A percentile compares a stretch with the other conserved stretches of the same genome.
Evolutionary conservation across 2,113 vertebrate genomes (phyloP).

Genomic region (Acinonyx jubatus): DNA sequence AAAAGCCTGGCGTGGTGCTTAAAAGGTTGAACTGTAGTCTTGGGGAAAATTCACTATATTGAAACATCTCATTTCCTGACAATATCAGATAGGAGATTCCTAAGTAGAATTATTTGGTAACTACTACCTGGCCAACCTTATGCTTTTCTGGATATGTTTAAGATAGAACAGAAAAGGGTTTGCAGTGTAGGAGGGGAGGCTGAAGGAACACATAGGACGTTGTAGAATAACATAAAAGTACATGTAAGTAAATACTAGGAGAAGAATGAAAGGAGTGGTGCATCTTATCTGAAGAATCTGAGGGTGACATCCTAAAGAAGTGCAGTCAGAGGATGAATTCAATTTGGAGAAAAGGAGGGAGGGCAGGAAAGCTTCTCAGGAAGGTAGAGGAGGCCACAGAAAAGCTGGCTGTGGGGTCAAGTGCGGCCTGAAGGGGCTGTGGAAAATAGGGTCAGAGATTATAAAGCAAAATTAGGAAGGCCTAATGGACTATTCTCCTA

Average conservation of each 20-base stretch:
- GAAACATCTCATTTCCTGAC: background rate
- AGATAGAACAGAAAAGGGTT: background rate
- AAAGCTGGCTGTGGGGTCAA: background rate
- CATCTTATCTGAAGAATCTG: background rate
- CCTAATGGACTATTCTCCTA: background rate
- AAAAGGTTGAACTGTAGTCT: background rate
- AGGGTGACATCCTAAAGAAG: background rate
- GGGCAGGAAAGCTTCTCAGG: background rate
- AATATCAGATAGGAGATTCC: background rate
- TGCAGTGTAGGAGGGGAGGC: background rate
- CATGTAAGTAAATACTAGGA: background rate
- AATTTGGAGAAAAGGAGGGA: background rate
- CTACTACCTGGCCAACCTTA: background rate
- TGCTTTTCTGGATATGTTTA: background rate
- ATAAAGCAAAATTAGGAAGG: background rate
- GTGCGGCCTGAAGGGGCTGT: background rate
- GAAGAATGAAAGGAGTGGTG: background rate
- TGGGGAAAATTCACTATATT: background rate
- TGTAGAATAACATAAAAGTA: background rate
- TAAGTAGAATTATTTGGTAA: background rate
- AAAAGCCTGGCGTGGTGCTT: background rate
- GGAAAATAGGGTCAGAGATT: background rate
- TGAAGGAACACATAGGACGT: background rate
- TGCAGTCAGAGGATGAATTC: background rate
- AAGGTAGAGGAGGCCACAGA: background rate